Conservation (phyloP, 1,140 invertebrate genomes). For the Drosophila insularis region DNA sequence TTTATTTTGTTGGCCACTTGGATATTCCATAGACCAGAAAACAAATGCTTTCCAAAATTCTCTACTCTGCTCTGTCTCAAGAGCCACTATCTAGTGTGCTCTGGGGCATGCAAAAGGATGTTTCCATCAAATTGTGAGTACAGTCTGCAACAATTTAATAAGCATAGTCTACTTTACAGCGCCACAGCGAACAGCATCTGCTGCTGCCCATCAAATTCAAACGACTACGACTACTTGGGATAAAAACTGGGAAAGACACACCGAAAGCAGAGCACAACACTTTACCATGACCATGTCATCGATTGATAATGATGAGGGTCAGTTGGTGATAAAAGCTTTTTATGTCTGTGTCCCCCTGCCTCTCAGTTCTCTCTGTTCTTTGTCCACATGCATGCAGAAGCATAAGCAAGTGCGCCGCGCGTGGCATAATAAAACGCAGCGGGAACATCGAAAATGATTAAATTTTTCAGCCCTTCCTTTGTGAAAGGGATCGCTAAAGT, state of each 20-base stretch:
- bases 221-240: neutral
- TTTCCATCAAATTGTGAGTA: neutral
- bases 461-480: slow-evolving; percentile 33
- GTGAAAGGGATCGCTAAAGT: neutral
- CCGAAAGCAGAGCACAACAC: slow-evolving; percentile 33
- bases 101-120: neutral
- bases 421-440: slow-evolving; percentile 49
- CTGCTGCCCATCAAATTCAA: slow-evolving; percentile 5
- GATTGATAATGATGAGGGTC: slow-evolving; percentile 68
- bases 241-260: slow-evolving; percentile 26
- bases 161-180: slow-evolving; percentile 7
- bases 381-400: neutral
- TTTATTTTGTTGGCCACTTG: slow-evolving; percentile 1
- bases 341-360: slow-evolving; percentile 12
- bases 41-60: neutral
- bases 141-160: slow-evolving; percentile 6
- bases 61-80: slow-evolving; percentile 21
- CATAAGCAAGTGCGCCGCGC: slow-evolving; percentile 19
- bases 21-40: slow-evolving; percentile 2
- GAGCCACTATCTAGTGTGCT: slow-evolving; percentile 9
- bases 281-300: slow-evolving; percentile 44
- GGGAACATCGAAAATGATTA: slow-evolving; percentile 49
- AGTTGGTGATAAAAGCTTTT: slow-evolving; percentile 54
- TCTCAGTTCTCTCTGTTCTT: neutral
- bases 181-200: neutral